Evolutionary conservation across 2,113 vertebrate species (phyloP).

Genomic region (Oplegnathus fasciatus): DNA sequence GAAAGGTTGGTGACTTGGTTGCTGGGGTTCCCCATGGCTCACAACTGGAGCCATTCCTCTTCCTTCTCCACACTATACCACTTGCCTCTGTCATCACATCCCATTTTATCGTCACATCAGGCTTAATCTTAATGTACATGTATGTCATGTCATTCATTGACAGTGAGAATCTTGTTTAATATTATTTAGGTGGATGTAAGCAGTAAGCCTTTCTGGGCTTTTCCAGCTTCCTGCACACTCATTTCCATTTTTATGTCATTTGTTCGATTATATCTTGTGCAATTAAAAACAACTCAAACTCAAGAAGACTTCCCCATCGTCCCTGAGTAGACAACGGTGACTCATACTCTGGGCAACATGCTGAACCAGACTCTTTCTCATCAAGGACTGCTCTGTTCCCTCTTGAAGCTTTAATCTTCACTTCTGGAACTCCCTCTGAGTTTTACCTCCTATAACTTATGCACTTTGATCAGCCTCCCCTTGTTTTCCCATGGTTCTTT

Average conservation of each 20-base stretch:
- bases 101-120: too few species aligned
- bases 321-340: neutral
- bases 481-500: neutral
- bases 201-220: neutral
- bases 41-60: too few species aligned
- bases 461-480: neutral
- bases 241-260: neutral
- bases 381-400: neutral
- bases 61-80: too few species aligned
- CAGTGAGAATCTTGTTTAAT: too few species aligned
- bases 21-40: neutral
- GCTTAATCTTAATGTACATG: too few species aligned
- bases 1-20: neutral
- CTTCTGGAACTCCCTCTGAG: neutral
- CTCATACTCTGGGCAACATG: too few species aligned
- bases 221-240: neutral
- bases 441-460: neutral
- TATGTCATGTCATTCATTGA: too few species aligned
- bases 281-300: too few species aligned
- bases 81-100: too few species aligned
- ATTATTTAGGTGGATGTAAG: neutral
- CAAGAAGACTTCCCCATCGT: neutral
- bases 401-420: constrained; percentile 8
- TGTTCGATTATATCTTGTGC: neutral
- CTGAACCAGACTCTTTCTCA: neutral